These are phyloP conservation scores for Phytoseiulus persimilis DNA, from an alignment of 2,888 invertebrate species.

Conservation along the genomic window DNA sequence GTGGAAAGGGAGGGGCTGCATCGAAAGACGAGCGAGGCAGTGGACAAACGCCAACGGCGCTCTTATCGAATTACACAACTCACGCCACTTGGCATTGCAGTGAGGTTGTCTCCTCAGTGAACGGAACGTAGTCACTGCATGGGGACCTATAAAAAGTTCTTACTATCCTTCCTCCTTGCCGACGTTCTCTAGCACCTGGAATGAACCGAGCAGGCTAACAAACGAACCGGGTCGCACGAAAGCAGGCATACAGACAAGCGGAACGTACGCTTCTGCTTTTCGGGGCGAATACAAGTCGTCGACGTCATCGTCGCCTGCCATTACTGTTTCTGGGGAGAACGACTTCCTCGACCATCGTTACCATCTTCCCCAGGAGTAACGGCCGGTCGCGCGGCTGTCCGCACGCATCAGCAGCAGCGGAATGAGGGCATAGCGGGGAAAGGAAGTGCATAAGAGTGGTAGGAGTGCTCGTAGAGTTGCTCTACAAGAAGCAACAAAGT, in stretches of 20 bases:
- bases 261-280: not conserved
- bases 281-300: not conserved
- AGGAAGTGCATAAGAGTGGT: not conserved
- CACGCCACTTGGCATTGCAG: not conserved
- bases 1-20: no score
- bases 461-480: not conserved
- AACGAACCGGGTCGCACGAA: not conserved
- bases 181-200: not conserved
- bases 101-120: not conserved
- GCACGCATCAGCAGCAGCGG: not conserved
- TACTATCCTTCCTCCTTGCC: not conserved
- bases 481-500: not conserved
- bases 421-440: not conserved
- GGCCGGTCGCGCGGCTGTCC: not conserved
- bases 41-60: not conserved
- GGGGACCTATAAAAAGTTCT: constrained; percentile 5
- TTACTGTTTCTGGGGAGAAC: not conserved
- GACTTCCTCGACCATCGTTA: not conserved
- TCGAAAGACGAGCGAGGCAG: not conserved
- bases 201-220: not conserved
- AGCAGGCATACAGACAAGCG: not conserved
- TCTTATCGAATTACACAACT: constrained; percentile 5
- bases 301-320: not conserved
- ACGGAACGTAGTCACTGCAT: not conserved
- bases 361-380: not conserved